These are phyloP conservation scores for Erynnis tages DNA, from an alignment of 2,888 invertebrate genomes.

Conservation along the genomic window DNA sequence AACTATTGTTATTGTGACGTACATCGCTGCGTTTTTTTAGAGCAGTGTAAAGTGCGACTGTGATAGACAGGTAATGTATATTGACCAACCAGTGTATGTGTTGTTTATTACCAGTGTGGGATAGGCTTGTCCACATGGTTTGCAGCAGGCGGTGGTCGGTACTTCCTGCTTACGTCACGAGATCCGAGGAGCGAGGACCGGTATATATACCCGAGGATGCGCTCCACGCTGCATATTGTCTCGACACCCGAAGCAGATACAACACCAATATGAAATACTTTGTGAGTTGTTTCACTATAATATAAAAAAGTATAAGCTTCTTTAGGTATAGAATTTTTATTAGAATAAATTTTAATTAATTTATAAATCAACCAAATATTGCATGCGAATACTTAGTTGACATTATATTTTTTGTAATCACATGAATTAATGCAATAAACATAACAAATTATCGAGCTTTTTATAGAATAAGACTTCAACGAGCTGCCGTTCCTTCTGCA, in stretches of 20 bases:
- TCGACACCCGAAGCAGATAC: conserved; percentile 34
- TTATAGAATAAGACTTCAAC: background rate
- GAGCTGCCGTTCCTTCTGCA: too few species aligned
- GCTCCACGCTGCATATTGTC: conserved; percentile 33
- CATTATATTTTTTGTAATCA: too few species aligned
- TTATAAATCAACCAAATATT: too few species aligned
- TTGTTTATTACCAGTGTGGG: conserved; percentile 7
- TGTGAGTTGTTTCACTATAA: conserved; percentile 45
- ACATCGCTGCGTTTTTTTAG: background rate
- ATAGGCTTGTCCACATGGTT: conserved; percentile 10
- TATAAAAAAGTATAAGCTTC: background rate
- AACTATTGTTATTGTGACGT: background rate
- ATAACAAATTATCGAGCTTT: too few species aligned
- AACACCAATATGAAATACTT: conserved; percentile 52
- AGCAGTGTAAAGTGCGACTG: background rate
- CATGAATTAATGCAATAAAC: too few species aligned
- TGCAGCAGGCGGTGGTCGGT: conserved; percentile 21
- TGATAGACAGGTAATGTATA: background rate
- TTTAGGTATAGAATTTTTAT: too few species aligned
- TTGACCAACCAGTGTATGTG: background rate
- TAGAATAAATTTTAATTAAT: too few species aligned
- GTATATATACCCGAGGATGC: conserved; percentile 50
- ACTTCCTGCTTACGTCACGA: conserved; percentile 31
- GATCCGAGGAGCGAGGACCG: conserved; percentile 28
- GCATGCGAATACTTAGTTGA: too few species aligned